Base-by-base conservation (phyloP, 2,797 vertebrate genomes). In the Channa striata region DNA sequence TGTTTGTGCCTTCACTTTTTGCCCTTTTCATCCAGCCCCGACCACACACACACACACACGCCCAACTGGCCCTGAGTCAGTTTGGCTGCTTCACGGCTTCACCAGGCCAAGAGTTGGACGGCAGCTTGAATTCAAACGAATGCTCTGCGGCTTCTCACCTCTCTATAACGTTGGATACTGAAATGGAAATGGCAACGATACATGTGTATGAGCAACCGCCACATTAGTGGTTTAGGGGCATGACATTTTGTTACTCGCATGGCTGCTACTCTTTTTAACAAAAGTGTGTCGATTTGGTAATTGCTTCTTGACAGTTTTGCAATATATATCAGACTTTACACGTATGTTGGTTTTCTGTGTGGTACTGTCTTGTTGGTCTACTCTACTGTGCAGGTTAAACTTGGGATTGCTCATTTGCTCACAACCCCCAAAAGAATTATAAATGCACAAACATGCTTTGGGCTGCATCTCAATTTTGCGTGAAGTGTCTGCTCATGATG, bases 121-220 rank as follows among this genome's bases (percentile, higher is more conserved):
- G 37, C 44, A 59, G 57, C 72, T 53, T 68, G 44, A 63, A 75
- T 77, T 48, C 58, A 61, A 73, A 81, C 56, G n/a, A 78, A 59
- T 10, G 39, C 66, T 64, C 51, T 57, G 57, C 59, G 54, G 66
- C 52, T 61, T 73, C 43, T 65, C 70, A 68, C 68, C 67, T 78
- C 58, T 60, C n/a, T 48, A 59, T 43, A 53, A 39, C 59, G 46
- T 59, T 68, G 25, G 14, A 49, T 12, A 16, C 58, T 17, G 40
- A 53, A 34, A 34, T 61, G 50, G 52, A 70, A 76, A 62, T 19
- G 61, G 7, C 69, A 50, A 14, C 48, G 62, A 14, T 30, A 46
- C 34, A 40, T 59, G 19, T 50, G 48, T 37, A 19, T 9, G n/a
- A 63, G 14, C 42, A 56, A 34, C 9, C 5, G 1, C 36, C 36